Evolutionary conservation across 2,113 vertebrate genomes (phyloP).

Genomic region (Scomber scombrus): DNA sequence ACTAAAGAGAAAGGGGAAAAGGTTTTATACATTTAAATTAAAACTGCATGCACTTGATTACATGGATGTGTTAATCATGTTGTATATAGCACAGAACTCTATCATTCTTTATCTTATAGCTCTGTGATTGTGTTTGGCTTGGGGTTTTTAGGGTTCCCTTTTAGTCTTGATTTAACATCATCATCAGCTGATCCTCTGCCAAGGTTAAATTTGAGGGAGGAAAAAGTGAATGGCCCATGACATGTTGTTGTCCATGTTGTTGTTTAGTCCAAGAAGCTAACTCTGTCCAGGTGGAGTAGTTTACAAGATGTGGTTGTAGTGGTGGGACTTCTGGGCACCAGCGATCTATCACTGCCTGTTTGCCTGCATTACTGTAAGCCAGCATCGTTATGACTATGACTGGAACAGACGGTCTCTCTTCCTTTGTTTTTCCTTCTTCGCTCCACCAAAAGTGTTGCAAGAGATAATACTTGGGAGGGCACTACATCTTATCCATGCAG

Average conservation of each 20-base stretch:
- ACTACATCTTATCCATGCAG: background rate
- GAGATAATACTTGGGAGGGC: slow-evolving; percentile 19
- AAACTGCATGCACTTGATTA: background rate
- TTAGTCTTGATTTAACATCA: too few species aligned
- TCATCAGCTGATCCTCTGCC: slow-evolving; percentile 10
- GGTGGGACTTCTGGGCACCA: slow-evolving; percentile 80
- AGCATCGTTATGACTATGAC: slow-evolving; percentile 53
- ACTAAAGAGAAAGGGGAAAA: background rate
- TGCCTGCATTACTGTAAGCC: slow-evolving; percentile 59
- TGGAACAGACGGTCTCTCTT: slow-evolving; percentile 51
- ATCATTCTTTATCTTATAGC: too few species aligned
- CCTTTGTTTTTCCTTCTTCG: slow-evolving; percentile 8
- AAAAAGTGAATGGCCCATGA: slow-evolving; percentile 37
- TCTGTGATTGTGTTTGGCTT: too few species aligned
- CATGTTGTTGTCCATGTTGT: slow-evolving; percentile 50
- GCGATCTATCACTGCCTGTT: slow-evolving; percentile 63
- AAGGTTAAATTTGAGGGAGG: slow-evolving; percentile 4
- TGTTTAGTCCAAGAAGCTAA: slow-evolving; percentile 66
- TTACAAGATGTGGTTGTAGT: slow-evolving; percentile 74
- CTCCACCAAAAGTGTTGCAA: slow-evolving; percentile 36
- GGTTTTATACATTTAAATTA: background rate
- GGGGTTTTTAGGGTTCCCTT: too few species aligned
- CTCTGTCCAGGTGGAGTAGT: slow-evolving; percentile 75
- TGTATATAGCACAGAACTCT: too few species aligned
- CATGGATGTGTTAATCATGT: too few species aligned